These are phyloP conservation scores for Gastrophryne carolinensis DNA, from an alignment of 2,797 vertebrate species.

Conservation along the genomic window DNA sequence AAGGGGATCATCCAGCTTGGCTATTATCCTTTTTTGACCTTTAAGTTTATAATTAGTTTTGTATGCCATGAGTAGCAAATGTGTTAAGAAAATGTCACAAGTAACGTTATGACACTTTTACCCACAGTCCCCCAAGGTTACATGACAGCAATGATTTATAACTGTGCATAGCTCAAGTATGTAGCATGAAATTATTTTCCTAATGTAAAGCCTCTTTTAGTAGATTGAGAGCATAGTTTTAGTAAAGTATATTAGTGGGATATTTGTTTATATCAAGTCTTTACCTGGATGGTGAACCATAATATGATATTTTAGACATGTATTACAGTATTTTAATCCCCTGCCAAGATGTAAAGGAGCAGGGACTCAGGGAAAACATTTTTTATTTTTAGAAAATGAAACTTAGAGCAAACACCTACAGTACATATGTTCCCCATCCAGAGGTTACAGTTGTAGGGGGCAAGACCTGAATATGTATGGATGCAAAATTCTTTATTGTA, in stretches of 20 bases:
- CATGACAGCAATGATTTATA: background rate
- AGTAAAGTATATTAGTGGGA: background rate
- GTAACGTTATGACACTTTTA: background rate
- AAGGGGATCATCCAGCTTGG: background rate
- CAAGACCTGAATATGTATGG: too few species aligned
- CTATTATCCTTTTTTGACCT: background rate
- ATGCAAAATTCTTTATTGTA: too few species aligned
- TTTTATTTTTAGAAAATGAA: too few species aligned
- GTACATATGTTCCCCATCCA: too few species aligned
- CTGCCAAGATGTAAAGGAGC: too few species aligned
- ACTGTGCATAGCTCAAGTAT: background rate
- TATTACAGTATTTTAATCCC: too few species aligned
- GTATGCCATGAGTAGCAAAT: background rate
- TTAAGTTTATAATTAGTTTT: background rate
- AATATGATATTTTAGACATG: too few species aligned
- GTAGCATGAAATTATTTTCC: background rate
- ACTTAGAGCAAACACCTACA: too few species aligned
- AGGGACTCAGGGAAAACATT: too few species aligned
- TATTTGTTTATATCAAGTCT: background rate
- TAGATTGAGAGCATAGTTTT: background rate
- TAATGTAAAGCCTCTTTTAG: background rate
- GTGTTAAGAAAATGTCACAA: background rate
- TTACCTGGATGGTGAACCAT: too few species aligned
- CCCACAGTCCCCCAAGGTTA: background rate
- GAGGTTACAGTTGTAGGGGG: too few species aligned